Evolutionary conservation across 2,797 vertebrate genomes (phyloP), one percentile per base, ranked within the genome.

Genomic region (Tokudaia tokunoshimensis): DNA sequence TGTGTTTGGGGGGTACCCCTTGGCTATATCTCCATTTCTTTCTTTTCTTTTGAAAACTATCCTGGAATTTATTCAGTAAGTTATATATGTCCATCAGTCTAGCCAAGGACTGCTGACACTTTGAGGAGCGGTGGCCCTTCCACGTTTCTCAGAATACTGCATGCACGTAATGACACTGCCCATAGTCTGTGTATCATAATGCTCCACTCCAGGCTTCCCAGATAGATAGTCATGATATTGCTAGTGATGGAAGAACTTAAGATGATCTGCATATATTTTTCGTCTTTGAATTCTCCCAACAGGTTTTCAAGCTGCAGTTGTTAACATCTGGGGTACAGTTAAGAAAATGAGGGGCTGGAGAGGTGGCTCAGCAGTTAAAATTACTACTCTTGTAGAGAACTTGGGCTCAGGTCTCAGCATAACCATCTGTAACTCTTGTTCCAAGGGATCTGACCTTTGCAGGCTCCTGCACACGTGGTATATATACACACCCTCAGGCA

Each of bases 31-130:
- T 41, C 80, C 26, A 6, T 81, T 41, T 59, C 52, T 94, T 26
- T 44, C 5, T 89, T 90, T 93, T 96, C 41, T 24, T 94, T 95
- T 63, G 55, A 97, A 94, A 92, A 86, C 41, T n/a, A 88, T 65
- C 84, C 74, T 80, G 41, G 34, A 96, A 93, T 57, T 97, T 92
- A 47, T 89, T 90, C 29, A 63, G 86, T 79, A 93, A 87, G 29
- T 85, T 91, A 96, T 75, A 75, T 61, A 55, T 57, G 26, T 91
- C 19, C 37, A 10, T 89, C 65, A 89, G 81, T 47, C 26, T 92
- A 34, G 22, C 67, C 74, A 75, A 79, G 61, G 84, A 44, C 47
- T 83, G 34, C 44, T 91, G 76, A 57, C 44, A 91, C 50, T 79
- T 88, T n/a, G 74, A 50, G 85, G n/a, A 92, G 52, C 75, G 59